Percentiles rank a stretch among this genome's conserved stretches.
These are phyloP conservation scores for Pseudochirops cupreus DNA, from an alignment of 2,797 vertebrate species.

Conservation along the genomic window DNA sequence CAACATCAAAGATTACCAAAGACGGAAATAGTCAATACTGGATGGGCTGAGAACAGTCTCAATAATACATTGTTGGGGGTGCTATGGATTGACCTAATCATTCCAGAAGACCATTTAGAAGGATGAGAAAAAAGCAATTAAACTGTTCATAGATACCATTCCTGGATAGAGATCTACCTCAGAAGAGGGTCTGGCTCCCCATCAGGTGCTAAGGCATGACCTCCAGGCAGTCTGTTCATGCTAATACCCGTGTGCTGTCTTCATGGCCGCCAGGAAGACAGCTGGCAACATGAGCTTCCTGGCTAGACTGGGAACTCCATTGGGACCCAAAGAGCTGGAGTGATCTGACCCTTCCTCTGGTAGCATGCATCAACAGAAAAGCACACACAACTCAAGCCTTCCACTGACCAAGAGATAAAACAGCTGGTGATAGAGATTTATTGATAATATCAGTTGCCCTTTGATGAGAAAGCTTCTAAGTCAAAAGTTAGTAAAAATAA, in stretches of 20 bases:
- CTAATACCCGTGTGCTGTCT: not conserved
- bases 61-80: not conserved
- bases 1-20: not conserved
- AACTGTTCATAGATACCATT: not conserved
- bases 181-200: not conserved
- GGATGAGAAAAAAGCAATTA: not conserved
- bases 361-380: not conserved
- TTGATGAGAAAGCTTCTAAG: not conserved
- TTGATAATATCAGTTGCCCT: not conserved
- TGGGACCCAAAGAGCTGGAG: not conserved
- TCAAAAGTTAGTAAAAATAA: no score
- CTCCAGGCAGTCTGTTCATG: not conserved
- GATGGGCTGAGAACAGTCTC: not conserved
- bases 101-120: not conserved
- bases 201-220: constrained; percentile 30
- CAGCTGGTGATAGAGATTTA: not conserved
- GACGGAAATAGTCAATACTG: not conserved
- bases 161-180: not conserved
- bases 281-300: not conserved
- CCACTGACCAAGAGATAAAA: not conserved
- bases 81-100: not conserved
- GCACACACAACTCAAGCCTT: not conserved
- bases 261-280: not conserved
- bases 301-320: not conserved
- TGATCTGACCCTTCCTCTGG: not conserved